Evolutionary conservation across 2,797 vertebrate genomes (phyloP).

Genomic region (Sebastes variabilis): DNA sequence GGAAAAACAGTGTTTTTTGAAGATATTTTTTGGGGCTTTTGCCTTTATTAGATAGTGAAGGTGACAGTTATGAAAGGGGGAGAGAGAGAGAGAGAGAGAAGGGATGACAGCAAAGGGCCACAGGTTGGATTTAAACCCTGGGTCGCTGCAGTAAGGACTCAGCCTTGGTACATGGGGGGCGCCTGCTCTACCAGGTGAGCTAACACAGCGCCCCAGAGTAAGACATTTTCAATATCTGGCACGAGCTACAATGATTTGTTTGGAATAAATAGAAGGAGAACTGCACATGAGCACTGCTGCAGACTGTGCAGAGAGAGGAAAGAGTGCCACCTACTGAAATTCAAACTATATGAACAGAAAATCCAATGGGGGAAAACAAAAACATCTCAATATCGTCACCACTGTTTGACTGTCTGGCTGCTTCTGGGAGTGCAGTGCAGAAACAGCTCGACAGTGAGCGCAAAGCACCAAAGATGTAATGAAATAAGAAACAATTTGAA

Average conservation of each 20-base stretch:
- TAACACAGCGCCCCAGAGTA: too few relatives aligned
- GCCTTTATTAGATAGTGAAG: too few relatives aligned
- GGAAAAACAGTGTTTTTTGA: too few relatives aligned
- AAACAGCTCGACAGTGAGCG: not conserved
- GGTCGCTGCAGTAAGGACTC: too few relatives aligned
- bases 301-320: constrained; percentile 19
- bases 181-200: too few relatives aligned
- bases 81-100: too few relatives aligned
- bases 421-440: constrained; percentile 6
- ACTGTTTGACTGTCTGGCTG: constrained; percentile 18
- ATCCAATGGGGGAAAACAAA: not conserved
- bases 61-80: too few relatives aligned
- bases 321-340: constrained; percentile 42
- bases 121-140: not conserved
- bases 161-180: too few relatives aligned
- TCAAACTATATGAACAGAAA: constrained; percentile 20
- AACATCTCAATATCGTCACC: not conserved
- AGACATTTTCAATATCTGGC: constrained; percentile 25
- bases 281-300: not conserved
- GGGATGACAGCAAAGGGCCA: too few relatives aligned
- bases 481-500: not conserved
- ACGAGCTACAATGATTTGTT: not conserved
- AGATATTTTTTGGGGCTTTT: too few relatives aligned
- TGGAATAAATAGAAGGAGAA: constrained; percentile 12
- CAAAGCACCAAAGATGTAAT: not conserved